Evolutionary conservation across 1,140 invertebrate species (phyloP).

Genomic region (Coelopa frigida): DNA sequence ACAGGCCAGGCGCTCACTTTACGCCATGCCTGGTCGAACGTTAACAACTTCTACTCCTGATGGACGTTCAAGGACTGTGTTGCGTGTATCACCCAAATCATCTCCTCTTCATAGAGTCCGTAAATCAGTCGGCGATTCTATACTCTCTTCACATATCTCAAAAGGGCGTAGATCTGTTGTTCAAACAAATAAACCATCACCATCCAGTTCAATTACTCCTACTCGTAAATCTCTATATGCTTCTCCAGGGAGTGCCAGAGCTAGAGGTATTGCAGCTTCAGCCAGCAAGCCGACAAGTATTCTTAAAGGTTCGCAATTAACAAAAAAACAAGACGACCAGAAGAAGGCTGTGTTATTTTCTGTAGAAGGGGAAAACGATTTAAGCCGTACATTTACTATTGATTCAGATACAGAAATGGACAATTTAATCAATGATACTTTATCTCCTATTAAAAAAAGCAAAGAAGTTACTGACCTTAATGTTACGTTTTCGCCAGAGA

Average conservation of each 20-base stretch:
- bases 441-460: no score
- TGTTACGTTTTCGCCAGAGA: conserved; percentile 2
- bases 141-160: conserved; percentile 11
- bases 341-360: background rate
- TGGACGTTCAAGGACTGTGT: no score
- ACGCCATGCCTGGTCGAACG: no score
- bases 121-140: conserved; percentile 7
- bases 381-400: conserved; percentile 11
- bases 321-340: background rate
- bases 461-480: background rate
- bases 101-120: conserved; percentile 7
- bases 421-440: no score
- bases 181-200: background rate
- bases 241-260: conserved; percentile 12
- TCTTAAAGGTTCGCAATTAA: background rate
- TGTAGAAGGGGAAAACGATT: background rate
- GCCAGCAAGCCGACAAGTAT: background rate
- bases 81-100: background rate
- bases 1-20: no score
- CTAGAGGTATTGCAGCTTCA: background rate
- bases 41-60: no score
- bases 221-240: conserved; percentile 27
- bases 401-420: conserved; percentile 7
- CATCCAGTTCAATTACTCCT: no score
- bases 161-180: conserved; percentile 6